Conservation (phyloP, 2,888 invertebrate genomes). For the Eudemis profundana region DNA sequence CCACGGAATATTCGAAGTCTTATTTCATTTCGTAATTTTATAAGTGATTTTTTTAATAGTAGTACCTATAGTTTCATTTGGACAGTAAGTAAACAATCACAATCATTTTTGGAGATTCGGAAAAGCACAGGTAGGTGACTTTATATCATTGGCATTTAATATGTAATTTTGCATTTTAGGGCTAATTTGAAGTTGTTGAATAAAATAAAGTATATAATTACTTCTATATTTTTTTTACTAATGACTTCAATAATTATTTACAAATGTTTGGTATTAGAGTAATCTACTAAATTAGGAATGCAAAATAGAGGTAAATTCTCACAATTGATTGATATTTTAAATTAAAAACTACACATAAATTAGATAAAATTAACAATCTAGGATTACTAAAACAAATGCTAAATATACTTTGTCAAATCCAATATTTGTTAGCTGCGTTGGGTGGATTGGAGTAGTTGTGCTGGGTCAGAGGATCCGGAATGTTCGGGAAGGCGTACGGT, state of each 20-base stretch:
- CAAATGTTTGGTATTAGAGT: slow-evolving; percentile 79
- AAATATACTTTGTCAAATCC: slow-evolving; percentile 72
- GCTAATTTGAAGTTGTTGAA: neutral
- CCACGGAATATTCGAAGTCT: too few relatives aligned
- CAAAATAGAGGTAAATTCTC: slow-evolving; percentile 77
- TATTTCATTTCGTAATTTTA: too few relatives aligned
- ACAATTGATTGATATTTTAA: slow-evolving; percentile 54
- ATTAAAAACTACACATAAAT: slow-evolving; percentile 57
- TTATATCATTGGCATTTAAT: too few relatives aligned
- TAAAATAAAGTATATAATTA: slow-evolving; percentile 21
- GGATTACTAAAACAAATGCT: slow-evolving; percentile 51
- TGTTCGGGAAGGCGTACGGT: slow-evolving; percentile 79
- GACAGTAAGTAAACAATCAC: too few relatives aligned
- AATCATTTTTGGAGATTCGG: too few relatives aligned
- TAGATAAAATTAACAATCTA: slow-evolving; percentile 61
- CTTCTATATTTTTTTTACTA: slow-evolving; percentile 57
- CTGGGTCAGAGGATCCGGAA: slow-evolving; percentile 75
- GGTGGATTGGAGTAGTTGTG: slow-evolving; percentile 79
- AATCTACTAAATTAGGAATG: slow-evolving; percentile 74
- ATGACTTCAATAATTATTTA: slow-evolving; percentile 75
- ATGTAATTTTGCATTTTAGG: too few relatives aligned
- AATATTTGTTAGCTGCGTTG: slow-evolving; percentile 78
- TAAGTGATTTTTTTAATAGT: too few relatives aligned
- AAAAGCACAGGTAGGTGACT: too few relatives aligned
- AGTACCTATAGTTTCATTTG: too few relatives aligned